Percentiles rank a stretch among this genome's conserved stretches.
phyloP scores from a whole-genome alignment of 2,797 vertebrate species.

The Phrynocephalus guinanensis region DNA sequence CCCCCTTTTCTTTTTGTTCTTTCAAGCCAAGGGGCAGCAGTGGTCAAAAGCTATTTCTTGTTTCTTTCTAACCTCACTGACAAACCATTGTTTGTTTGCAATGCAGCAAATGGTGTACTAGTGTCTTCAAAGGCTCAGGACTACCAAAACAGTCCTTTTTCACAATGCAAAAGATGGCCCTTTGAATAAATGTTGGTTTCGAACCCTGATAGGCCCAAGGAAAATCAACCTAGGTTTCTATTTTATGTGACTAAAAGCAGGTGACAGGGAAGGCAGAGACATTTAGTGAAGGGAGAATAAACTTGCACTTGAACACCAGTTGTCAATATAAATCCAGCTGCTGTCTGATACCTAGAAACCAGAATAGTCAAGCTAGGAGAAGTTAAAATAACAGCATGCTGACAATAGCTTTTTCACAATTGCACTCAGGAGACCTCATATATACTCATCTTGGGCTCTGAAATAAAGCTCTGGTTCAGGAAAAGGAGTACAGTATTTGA shows the following conservation, averaged over 20 bases:
- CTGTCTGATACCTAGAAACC: neutral
- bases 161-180: neutral
- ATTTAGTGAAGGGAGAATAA: neutral
- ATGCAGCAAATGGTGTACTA: neutral
- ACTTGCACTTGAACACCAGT: neutral
- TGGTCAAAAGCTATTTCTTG: no score
- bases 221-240: neutral
- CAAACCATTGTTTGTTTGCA: neutral
- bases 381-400: neutral
- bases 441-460: conserved; percentile 2
- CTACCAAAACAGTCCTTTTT: neutral
- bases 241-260: neutral
- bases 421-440: neutral
- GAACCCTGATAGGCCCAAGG: neutral
- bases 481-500: conserved; percentile 4
- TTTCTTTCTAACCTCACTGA: neutral
- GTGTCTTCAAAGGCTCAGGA: neutral
- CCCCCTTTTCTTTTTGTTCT: no score
- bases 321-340: conserved; percentile 17
- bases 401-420: conserved; percentile 19
- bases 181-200: neutral
- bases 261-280: neutral
- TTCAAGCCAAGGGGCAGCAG: no score
- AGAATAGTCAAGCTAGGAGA: neutral
- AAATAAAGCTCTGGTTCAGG: conserved; percentile 15